Evolutionary conservation across 2,888 invertebrate genomes (phyloP), one percentile per base, ranked within the genome.

Genomic region (Ischnura elegans): DNA sequence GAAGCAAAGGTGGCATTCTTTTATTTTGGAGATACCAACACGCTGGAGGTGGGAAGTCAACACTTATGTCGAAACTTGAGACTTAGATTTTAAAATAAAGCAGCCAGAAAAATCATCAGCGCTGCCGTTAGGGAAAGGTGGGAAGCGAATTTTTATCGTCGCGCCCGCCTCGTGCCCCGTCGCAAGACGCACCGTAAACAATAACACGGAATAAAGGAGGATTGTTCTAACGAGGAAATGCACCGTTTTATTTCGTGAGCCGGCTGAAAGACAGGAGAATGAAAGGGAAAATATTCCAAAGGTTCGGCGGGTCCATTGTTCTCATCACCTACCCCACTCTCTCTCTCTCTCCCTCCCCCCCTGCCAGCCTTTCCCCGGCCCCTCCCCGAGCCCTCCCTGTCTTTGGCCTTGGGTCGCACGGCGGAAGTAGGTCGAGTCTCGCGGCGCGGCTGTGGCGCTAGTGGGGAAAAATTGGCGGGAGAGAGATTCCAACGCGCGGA

Each of bases 361-460:
- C 76, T 76, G 29, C 6, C 29, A 8, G 29, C 36, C 25, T 13
- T 25, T 3, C 76, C 21, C 76, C 76, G 16, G 13, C 6, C 76
- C 5, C 66, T 36, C 76, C 5, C 76, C 21, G 0, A 13, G 36
- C 36, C 21, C 13, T 8, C 76, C 55, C 66, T 66, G 66, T 66
- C 90, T 90, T 55, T 90, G 90, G 55, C 90, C 90, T 90, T 90
- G 90, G 90, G 90, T 90, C 90, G 43, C 90, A 66, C 90, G 90
- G 10, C 42, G 43, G 55, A 90, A 90, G 90, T 90, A 55, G 90
- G 90, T 90, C 90, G 90, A 16, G 76, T 36, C 76, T 76, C 76
- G 25, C 76, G n/a, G 51, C 1, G 51, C 16, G 29, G 55, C 51
- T 19, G 86, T n/a, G 46, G n/a, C 0, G n/a, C 21, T 25, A 16